Base-by-base conservation (phyloP, 2,113 vertebrate genomes). In the Scomber japonicus region DNA sequence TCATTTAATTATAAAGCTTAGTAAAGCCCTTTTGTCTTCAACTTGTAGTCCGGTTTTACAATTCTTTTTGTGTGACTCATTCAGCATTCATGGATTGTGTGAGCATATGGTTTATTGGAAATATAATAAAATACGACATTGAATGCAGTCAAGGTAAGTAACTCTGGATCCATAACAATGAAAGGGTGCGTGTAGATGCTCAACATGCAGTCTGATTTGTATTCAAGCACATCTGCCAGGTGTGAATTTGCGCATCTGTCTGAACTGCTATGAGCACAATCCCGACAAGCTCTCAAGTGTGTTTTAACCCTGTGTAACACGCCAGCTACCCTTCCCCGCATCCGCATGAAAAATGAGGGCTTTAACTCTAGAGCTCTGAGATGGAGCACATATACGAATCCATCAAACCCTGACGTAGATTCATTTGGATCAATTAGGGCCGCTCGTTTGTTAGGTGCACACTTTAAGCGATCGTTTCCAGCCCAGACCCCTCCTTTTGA, bases 401-500 rank as follows among this genome's bases (percentile, higher is more conserved):
- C 82, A 93, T 94, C 93, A 92, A 91, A 86, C 78, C 57, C 81
- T 80, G 90, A 92, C 87, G 55, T 76, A 83, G 89, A 92, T 93
- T 92, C 84, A 91, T 93, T 90, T 89, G 91, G 88, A 92, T 93
- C 91, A 93, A 93, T 93, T 93, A 93, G 86, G 82, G 75, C 67
- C 21, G 75, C 90, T 91, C 82, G 77, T 94, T 91, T 88, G 89
- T 89, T 87, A 86, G 84, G 88, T 88, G 84, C 75, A 49, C 78
- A 68, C 83, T 91, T 83, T 91, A 92, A 93, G 89, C 75, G 66
- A 93, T 92, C 82, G 75, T 91, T 93, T 91, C 87, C 71, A 87
- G 75, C 82, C 80, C 57, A 40, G 83, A 75, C 86, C 90, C 86
- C 67, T 91, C 78, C 91, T 81, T 91, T 68, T 82, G 71, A 85